Evolutionary conservation across 2,113 vertebrate species (phyloP), one percentile per base, ranked within the genome.

Genomic region (Larimichthys polyactis): DNA sequence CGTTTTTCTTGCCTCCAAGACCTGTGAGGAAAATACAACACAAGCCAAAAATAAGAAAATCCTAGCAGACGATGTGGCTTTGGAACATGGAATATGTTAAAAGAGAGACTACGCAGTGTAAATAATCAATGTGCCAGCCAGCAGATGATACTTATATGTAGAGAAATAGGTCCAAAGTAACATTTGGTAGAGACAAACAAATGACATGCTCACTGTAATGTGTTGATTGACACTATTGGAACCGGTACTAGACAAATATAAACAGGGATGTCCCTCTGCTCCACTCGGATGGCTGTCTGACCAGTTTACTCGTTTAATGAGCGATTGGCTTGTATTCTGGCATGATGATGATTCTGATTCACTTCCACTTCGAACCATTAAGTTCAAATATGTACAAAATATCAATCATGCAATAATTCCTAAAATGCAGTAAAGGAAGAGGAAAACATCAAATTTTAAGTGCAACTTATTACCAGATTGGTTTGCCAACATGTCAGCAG

Each of bases 241-340:
- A 62, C 83, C 71, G 29, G 22, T 32, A 51, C 2, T 3, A 17
- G 62, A 49, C 17, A 22, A 69, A 77, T 7, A 40, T 19, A 62
- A 75, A 68, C 49, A 69, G 0, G 3, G 14, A 54, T 1, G 24
- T 32, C 68, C 48, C 78, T 68, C 48, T 40, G 67, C 54, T 63
- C 44, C 55, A n/a, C 32, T 73, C 51, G 16, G 16, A 46, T 76
- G 82, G 77, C 82, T 36, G 32, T 52, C 19, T 24, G 66, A 60
- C 59, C 44, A 65, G 68, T 87, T 86, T 62, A 12, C 46, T 75
- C 62, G 71, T 84, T 73, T 43, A 65, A 44, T 36, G 36, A 62
- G 52, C 55, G 24, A 49, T 9, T 76, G 46, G 48, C 74, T 74
- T n/a, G 4, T 20, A 57, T 52, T 71, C 24, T 71, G 65, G 58